Evolutionary conservation across 2,888 invertebrate genomes (phyloP).

Genomic region (Erynnis tages): DNA sequence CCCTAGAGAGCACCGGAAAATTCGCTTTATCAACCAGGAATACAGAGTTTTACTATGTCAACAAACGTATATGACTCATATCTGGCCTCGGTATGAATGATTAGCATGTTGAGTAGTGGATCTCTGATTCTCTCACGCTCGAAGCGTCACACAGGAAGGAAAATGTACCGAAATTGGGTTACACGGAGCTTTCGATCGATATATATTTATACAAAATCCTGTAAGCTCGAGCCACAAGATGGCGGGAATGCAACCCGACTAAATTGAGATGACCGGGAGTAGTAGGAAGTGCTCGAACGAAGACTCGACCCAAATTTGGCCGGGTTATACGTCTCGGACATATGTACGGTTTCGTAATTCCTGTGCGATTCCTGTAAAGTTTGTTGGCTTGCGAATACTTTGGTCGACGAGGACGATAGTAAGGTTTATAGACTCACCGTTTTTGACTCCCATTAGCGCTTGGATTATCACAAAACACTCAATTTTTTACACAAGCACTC

Average conservation of each 20-base stretch:
- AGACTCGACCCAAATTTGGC: conserved; percentile 61
- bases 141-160: conserved; percentile 38
- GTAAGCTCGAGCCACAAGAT: conserved; percentile 76
- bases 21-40: conserved; percentile 11
- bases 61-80: conserved; percentile 48
- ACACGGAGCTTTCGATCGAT: conserved; percentile 71
- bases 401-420: conserved; percentile 36
- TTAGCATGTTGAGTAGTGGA: conserved; percentile 5
- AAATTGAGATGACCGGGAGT: conserved; percentile 49
- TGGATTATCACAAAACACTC: conserved; percentile 76
- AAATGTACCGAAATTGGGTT: conserved; percentile 60
- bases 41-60: conserved; percentile 48
- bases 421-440: conserved; percentile 63
- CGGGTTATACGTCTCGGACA: conserved; percentile 72
- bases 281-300: conserved; percentile 49
- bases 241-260: conserved; percentile 69
- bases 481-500: conserved; percentile 77
- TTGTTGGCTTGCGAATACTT: conserved; percentile 43
- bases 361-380: conserved; percentile 60
- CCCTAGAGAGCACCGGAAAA: conserved; percentile 15
- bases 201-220: conserved; percentile 72
- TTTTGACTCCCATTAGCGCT: conserved; percentile 63
- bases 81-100: conserved; percentile 30
- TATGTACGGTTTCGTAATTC: conserved; percentile 71
- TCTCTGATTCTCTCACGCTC: conserved; percentile 14